These are phyloP conservation scores for Lophotriccus pileatus DNA, from an alignment of 2,797 vertebrate species.

Conservation along the genomic window DNA sequence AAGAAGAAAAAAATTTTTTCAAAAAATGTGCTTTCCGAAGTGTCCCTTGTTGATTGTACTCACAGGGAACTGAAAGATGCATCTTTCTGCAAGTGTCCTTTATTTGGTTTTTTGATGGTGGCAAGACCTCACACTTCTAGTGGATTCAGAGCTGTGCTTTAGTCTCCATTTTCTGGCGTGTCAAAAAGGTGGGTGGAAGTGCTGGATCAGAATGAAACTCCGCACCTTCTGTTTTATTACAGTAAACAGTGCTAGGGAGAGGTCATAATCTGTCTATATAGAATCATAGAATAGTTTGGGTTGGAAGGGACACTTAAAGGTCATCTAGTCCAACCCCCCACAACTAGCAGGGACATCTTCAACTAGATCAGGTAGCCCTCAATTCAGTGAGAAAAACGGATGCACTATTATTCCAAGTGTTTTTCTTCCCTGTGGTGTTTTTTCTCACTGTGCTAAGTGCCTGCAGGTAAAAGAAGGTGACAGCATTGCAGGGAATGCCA, in stretches of 20 bases:
- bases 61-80: not conserved
- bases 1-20: not conserved
- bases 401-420: not conserved
- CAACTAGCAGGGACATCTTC: not conserved
- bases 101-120: not conserved
- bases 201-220: not conserved
- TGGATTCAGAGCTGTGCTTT: not conserved
- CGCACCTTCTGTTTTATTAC: slow-evolving; percentile 13
- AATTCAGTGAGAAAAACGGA: not conserved
- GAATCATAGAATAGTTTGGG: not conserved
- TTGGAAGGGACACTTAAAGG: not conserved
- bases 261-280: not conserved
- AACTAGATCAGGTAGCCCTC: not conserved
- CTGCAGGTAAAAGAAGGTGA: not conserved
- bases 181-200: not conserved
- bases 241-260: not conserved
- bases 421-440: not conserved
- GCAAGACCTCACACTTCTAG: not conserved
- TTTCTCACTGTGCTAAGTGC: not conserved
- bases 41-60: not conserved
- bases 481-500: not conserved
- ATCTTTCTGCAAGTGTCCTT: not conserved
- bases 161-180: not conserved
- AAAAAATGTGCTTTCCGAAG: not conserved
- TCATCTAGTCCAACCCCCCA: not conserved